Percentiles rank a stretch among this genome's conserved stretches.
These are phyloP conservation scores for Ariopsis seemanni DNA, from an alignment of 2,113 vertebrate species.

Conservation along the genomic window DNA sequence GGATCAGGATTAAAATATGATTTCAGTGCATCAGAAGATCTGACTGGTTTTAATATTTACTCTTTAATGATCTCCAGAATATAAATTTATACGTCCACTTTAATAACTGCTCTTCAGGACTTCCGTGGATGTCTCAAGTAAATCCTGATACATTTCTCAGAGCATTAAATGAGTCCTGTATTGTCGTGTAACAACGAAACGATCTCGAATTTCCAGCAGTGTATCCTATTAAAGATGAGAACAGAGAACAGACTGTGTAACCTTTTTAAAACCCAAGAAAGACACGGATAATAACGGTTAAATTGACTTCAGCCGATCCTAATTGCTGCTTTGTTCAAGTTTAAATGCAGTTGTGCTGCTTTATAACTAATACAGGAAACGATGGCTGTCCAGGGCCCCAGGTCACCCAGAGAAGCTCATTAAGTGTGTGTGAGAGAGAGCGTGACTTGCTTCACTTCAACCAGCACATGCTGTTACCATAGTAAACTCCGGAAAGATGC, in stretches of 20 bases:
- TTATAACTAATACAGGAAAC: neutral
- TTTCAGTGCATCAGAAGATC: neutral
- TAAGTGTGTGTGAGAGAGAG: constrained; percentile 5
- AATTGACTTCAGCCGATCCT: neutral
- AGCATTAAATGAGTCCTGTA: neutral
- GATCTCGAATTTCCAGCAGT: neutral
- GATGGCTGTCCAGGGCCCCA: neutral
- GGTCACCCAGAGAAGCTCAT: constrained; percentile 1
- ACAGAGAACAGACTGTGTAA: neutral
- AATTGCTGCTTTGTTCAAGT: neutral
- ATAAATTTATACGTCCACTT: neutral
- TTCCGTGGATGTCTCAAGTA: neutral
- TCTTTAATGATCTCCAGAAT: neutral
- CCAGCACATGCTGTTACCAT: constrained; percentile 31
- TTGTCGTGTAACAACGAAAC: neutral
- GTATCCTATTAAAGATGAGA: neutral
- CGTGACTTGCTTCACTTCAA: neutral
- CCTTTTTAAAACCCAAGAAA: neutral
- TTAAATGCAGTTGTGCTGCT: neutral
- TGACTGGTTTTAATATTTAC: neutral
- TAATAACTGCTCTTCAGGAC: neutral
- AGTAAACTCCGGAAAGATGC: constrained; percentile 24
- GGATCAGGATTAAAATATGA: neutral
- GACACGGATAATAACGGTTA: neutral
- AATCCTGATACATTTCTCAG: neutral